phyloP scores from a whole-genome alignment of 2,888 invertebrate species.

The Pandemis corylana region DNA sequence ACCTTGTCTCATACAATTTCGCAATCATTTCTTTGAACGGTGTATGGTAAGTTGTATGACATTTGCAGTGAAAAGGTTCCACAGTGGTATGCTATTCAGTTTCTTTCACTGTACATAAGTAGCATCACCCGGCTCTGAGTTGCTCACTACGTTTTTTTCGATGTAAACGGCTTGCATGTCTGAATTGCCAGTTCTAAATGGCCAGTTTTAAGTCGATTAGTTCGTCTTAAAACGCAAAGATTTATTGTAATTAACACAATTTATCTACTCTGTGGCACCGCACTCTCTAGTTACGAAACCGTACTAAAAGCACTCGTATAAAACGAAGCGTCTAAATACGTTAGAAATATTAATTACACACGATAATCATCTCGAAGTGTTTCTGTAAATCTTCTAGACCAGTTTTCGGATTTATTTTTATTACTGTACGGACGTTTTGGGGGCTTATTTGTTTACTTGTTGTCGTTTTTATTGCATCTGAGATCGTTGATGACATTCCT shows the following conservation, averaged over 20 bases:
- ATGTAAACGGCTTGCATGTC: neutral
- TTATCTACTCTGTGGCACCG: slow-evolving; percentile 18
- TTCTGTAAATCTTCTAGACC: slow-evolving; percentile 53
- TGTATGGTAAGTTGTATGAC: no score
- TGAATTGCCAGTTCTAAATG: slow-evolving; percentile 10
- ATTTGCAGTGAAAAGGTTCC: no score
- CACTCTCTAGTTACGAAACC: slow-evolving; percentile 41
- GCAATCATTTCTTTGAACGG: no score
- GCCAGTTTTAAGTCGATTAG: slow-evolving; percentile 16
- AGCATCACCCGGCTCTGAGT: neutral
- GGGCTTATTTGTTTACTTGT: slow-evolving; percentile 44
- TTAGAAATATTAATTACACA: slow-evolving; percentile 55
- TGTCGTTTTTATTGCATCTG: slow-evolving; percentile 47
- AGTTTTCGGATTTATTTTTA: slow-evolving; percentile 54
- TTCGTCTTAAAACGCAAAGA: slow-evolving; percentile 24
- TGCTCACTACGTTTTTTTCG: neutral
- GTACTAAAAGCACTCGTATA: slow-evolving; percentile 44
- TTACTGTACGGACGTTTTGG: slow-evolving; percentile 40
- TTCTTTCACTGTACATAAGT: no score
- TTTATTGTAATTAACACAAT: slow-evolving; percentile 38
- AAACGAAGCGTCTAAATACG: slow-evolving; percentile 50
- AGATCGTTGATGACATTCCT: slow-evolving; percentile 47
- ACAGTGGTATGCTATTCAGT: no score
- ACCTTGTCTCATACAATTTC: no score
- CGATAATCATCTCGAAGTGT: slow-evolving; percentile 53